Base-by-base conservation (phyloP, 2,888 invertebrate genomes). In the Drosophila dives region DNA sequence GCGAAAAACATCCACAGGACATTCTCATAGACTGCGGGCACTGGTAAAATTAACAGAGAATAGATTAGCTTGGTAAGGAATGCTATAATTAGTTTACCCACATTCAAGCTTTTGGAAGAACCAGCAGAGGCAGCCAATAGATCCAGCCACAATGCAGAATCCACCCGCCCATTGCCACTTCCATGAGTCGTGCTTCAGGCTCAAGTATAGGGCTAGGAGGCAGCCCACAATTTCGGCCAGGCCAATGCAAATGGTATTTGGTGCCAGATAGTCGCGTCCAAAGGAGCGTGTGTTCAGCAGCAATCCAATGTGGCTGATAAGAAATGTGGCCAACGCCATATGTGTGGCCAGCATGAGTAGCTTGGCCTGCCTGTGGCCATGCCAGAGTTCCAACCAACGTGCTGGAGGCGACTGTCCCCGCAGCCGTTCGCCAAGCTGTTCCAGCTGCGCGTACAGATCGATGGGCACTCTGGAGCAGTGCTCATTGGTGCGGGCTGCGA, bases 271-370 rank as follows among this genome's bases (percentile, higher is more conserved):
- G 49, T 92, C 91, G 38, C 93, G 78, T 15, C 94, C 94, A 73
- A 94, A 93, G 40, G 92, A 92, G 65, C 93, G 91, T 36, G 93
- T 91, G 79, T 94, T 93, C 53, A 94, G 81, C 53, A 94, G 75
- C 85, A 93, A 92, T 3, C 94, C 94, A 77, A 93, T 93, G 74
- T 93, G 93, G 55, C 91, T 91, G 20, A 92, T 90, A 56, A 93
- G 87, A 64, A 91, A 92, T 6, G 91, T 82, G 11, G 93, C 92
- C 83, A 92, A 86, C 0, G 93, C 92, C 76, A 92, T 81, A 73
- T 93, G 93, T 1, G 87, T 86, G 6, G 91, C 91, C 12, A 93
- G 29, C 81, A 92, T 88, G 49, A 91, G 89, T 0, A 82, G 54
- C 48, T 80, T 91, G 38, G 90, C 89, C 2, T 85, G 83, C 17